Percentiles rank a stretch among this genome's conserved stretches.
Conservation (phyloP, 2,113 vertebrate genomes). For the Brachyhypopomus gauderio region DNA sequence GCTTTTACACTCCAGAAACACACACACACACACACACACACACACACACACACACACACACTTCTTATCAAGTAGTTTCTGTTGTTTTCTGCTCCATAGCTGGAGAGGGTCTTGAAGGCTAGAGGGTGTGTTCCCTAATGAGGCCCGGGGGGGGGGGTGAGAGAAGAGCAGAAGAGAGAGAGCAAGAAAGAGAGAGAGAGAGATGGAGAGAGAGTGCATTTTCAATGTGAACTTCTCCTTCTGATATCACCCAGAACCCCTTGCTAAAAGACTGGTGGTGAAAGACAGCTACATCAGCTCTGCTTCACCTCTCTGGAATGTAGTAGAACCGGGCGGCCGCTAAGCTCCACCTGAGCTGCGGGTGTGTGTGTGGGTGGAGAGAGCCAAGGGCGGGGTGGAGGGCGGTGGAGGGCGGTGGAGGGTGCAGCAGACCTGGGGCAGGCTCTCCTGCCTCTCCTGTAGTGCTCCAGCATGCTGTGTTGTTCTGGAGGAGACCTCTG, state of each 20-base stretch:
- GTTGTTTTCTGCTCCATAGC: conserved; percentile 23
- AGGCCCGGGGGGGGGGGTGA: conserved; percentile 6
- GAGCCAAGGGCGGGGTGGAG: conserved; percentile 8
- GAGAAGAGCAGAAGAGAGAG: not conserved
- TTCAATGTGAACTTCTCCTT: conserved; percentile 43
- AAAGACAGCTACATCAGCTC: conserved; percentile 33
- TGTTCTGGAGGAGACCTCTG: not conserved
- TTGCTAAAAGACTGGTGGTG: conserved; percentile 31
- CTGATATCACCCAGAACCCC: not conserved
- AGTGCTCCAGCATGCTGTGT: conserved; percentile 4
- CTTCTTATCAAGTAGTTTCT: not conserved
- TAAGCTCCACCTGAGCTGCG: conserved; percentile 16
- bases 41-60: no score
- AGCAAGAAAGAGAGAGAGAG: conserved; percentile 5
- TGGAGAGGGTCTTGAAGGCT: conserved; percentile 26
- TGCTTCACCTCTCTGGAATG: conserved; percentile 41
- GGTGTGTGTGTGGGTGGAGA: not conserved
- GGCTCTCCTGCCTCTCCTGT: not conserved
- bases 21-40: no score
- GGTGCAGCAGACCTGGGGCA: not conserved
- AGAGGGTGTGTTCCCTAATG: conserved; percentile 32
- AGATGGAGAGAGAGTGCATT: conserved; percentile 29
- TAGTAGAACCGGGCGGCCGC: conserved; percentile 27
- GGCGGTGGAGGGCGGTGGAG: not conserved
- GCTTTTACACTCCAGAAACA: not conserved